These are phyloP conservation scores for Synchiropus splendidus DNA, from an alignment of 2,113 vertebrate species.

Conservation along the genomic window DNA sequence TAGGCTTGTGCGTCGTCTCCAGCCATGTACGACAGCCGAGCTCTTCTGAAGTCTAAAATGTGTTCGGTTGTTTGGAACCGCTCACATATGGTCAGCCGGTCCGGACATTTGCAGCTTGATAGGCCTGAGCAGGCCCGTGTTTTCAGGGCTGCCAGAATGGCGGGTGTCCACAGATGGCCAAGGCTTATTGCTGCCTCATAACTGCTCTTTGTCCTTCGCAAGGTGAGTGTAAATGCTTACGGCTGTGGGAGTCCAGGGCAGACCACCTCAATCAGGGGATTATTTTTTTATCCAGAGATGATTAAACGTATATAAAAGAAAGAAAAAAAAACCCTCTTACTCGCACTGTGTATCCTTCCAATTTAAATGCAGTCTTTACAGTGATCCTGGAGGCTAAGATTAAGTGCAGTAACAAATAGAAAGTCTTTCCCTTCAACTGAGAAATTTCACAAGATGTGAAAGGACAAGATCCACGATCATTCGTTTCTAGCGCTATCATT, in stretches of 20 bases:
- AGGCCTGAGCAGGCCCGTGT: slow-evolving; percentile 30
- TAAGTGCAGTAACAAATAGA: no score
- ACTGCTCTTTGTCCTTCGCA: slow-evolving; percentile 42
- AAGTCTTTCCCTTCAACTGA: no score
- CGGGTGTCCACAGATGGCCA: slow-evolving; percentile 55
- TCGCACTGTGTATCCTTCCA: no score
- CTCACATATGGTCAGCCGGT: slow-evolving; percentile 42
- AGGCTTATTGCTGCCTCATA: slow-evolving; percentile 37
- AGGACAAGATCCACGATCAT: no score
- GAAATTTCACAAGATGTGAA: no score
- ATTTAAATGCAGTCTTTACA: no score
- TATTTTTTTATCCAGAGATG: no score
- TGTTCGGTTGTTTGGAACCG: slow-evolving; percentile 25
- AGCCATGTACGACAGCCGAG: slow-evolving; percentile 21
- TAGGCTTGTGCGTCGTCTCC: slow-evolving; percentile 13
- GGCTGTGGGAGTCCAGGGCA: slow-evolving; percentile 7
- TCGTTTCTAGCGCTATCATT: no score
- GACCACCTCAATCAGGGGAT: no score
- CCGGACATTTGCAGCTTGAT: slow-evolving; percentile 47
- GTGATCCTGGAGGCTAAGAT: no score
- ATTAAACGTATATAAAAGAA: no score
- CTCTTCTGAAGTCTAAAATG: slow-evolving; percentile 15
- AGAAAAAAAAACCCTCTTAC: no score
- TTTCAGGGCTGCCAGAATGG: slow-evolving; percentile 42
- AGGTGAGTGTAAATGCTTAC: slow-evolving; percentile 41